These are phyloP conservation scores for Gibbula magus DNA, from an alignment of 2,888 invertebrate species.

Conservation along the genomic window DNA sequence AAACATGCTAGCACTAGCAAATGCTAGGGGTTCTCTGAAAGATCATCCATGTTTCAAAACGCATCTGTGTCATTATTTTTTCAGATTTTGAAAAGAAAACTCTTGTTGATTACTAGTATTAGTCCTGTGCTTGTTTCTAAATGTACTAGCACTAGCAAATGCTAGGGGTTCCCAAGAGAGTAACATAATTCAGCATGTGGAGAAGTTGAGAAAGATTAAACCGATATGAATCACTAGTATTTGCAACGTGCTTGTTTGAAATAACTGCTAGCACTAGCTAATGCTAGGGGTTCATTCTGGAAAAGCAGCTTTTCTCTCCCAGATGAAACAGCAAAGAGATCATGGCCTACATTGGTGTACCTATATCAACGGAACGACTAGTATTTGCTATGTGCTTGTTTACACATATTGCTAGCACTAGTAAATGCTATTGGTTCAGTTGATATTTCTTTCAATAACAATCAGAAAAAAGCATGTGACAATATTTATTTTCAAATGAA, in stretches of 20 bases:
- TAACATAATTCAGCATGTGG: neutral
- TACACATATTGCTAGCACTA: neutral
- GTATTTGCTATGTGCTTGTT: neutral
- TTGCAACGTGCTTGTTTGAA: neutral
- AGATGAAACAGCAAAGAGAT: neutral
- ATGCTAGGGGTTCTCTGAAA: conserved; percentile 1
- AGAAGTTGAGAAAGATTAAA: neutral
- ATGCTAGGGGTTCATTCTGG: neutral
- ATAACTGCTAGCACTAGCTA: neutral
- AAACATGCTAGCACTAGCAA: neutral
- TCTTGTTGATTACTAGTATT: neutral
- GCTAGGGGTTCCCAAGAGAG: neutral
- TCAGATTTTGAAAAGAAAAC: too few species aligned
- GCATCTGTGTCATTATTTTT: too few species aligned
- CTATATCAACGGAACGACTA: neutral
- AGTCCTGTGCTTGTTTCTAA: neutral
- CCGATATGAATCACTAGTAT: neutral
- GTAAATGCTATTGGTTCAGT: neutral
- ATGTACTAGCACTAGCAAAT: neutral
- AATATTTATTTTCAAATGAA: neutral
- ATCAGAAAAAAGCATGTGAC: neutral
- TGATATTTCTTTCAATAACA: neutral
- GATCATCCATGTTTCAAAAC: too few species aligned
- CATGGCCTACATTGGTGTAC: neutral
- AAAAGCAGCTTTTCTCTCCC: neutral